Base-by-base conservation (phyloP, 2,888 invertebrate species). In the Lymantria dispar region DNA sequence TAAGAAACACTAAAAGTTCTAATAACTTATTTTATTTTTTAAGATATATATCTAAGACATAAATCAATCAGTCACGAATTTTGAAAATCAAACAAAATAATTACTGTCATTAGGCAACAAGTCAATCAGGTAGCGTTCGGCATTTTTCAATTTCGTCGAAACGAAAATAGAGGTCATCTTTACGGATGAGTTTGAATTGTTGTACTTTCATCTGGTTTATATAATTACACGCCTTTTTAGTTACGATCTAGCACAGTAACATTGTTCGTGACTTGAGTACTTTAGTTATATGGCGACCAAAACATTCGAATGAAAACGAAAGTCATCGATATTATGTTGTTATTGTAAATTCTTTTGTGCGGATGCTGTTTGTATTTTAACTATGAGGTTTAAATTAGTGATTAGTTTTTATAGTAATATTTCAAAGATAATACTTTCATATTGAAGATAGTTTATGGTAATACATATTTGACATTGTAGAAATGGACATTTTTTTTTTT, bases 171-270 rank as follows among this genome's bases (percentile, higher is more conserved):
- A 62, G 67, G 56, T 57, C 65, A 54, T 68, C 56, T 65, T 66
- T 56, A 55, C 54, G 59, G 61, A 56, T 56, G 60, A 58, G 56
- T 67, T 70, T 60, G 49, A 60, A 66, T 72, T 67, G 10, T 48
- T 58, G 56, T 62, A 80, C 83, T 85, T 86, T 85, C 80, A 74
- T 83, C 74, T 64, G 68, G 62, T 76, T 83, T 72, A 78, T 74
- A 29, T 64, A 81, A 85, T 87, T 82, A 82, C 76, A 83, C 68
- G 82, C 77, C 65, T 80, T 82, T 77, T 78, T 74, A 62, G 69
- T 72, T 78, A 76, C 74, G 75, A 78, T 74, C 61, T 76, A 80
- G 74, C 60, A 74, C 62, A 70, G 62, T 76, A 69, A 70, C 60
- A 68, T 55, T 46, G 58, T 61, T 72, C 76, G 75, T 79, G 78